A percentile compares a stretch with the other conserved stretches of the same genome.
These are phyloP conservation scores for Tipula unca DNA, from an alignment of 2,888 invertebrate genomes.

Conservation along the genomic window DNA sequence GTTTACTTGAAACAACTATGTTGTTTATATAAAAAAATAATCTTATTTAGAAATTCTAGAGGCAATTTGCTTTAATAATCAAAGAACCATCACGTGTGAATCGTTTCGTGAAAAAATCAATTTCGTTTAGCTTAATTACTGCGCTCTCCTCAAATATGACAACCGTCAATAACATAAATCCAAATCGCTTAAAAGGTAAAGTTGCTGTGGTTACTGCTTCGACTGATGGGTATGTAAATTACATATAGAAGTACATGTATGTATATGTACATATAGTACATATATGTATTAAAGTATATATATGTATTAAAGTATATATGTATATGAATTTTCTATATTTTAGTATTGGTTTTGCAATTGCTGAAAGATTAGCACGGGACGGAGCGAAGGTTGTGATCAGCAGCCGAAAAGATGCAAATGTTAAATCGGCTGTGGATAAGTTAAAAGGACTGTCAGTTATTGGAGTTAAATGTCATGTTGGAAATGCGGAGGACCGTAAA, in stretches of 20 bases:
- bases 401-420: conserved; percentile 82
- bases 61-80: too few species aligned
- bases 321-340: not conserved
- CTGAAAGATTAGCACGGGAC: conserved; percentile 70
- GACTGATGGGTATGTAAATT: conserved; percentile 50
- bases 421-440: conserved; percentile 62
- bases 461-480: conserved; percentile 91
- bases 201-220: conserved; percentile 87
- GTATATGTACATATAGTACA: not conserved
- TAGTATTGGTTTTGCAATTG: conserved; percentile 88
- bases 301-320: too few species aligned
- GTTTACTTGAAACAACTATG: not conserved
- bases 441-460: conserved; percentile 42
- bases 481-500: conserved; percentile 68
- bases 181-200: conserved; percentile 58
- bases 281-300: too few species aligned
- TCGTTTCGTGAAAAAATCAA: too few species aligned
- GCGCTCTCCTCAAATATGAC: not conserved
- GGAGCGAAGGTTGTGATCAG: conserved; percentile 90
- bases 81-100: too few species aligned
- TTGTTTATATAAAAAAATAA: too few species aligned
- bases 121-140: too few species aligned
- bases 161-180: not conserved
- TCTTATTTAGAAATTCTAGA: too few species aligned
- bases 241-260: not conserved